Evolutionary conservation across 2,888 invertebrate genomes (phyloP), one percentile per base, ranked within the genome.

Genomic region (Ochropacha duplaris): DNA sequence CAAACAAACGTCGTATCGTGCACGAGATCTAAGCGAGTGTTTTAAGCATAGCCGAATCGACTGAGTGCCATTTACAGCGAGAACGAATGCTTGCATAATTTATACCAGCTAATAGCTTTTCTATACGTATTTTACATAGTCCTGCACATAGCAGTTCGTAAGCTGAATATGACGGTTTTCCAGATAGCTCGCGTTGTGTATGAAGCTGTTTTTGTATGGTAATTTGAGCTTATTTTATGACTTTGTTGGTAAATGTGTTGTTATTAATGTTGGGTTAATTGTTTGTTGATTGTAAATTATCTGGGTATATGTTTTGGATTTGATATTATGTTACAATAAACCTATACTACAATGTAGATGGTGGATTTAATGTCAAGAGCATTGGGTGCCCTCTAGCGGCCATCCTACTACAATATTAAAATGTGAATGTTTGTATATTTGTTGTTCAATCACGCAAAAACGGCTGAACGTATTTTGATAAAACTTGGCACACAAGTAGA

Each of bases 81-180:
- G n/a, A 31, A 19, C 52, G 34, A 50, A 52, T 57, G 61, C 49
- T 60, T 66, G 59, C 59, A 68, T 71, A 71, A 71, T 71, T 73
- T 60, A 65, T 60, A 60, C 36, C 61, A 55, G 64, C 66, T 71
- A 68, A 65, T 71, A 71, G 66, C 66, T 5, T 6, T 16, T 22
- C 31, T 52, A 52, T 22, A 52, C 22, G 8, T 31, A 52, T 34
- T 31, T 34, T 52, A 34, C 26, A 44, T 9, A 19, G 9, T 19
- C 16, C 19, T 44, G 44, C 44, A 44, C 19, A 1, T 2, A 44
- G 19, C 39, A 4, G 5, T 19, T 44, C n/a, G 14, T 36, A 36
- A 44, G 19, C 19, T 16, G 19, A 44, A 44, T 19, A 44, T 44
- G 19, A n/a, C 19, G 31, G 4, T 31, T 52, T 31, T 14, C 19